Base-by-base conservation (phyloP, 1,140 invertebrate species). In the Sweltsa coloradensis region DNA sequence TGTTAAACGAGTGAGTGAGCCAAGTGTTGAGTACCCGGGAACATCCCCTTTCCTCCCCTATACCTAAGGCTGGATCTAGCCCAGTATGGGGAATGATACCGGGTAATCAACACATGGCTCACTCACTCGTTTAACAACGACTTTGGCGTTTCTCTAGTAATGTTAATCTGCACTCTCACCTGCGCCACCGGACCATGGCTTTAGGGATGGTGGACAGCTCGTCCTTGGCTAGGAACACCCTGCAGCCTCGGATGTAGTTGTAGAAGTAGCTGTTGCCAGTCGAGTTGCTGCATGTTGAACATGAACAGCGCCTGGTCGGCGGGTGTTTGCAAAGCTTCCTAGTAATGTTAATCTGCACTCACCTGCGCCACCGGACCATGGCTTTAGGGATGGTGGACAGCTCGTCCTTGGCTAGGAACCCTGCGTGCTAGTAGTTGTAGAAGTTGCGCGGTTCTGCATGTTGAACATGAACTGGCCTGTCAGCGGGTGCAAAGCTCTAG, bases 181-280 rank as follows among this genome's bases (percentile, higher is more conserved):
- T 75, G 55, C 62, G 74, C 67, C 69, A 73, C 60, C 67, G 73
- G 4, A 60, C 67, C 48, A 65, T 66, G 19, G 79, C 79, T 18
- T 66, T 61, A 25, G 76, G 67, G 27, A 86, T 55, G 1, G 76
- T 83, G 13, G 70, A 72, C 14, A 80, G 57, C 47, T 75, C 72
- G 55, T 89, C 85, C 52, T 85, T 81, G 34, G 88, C 66, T 23
- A 89, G 57, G 58, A 81, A 85, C 23, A 76, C 60, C 34, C 83
- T 63, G 14, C 79, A 65, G 7, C 81, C 83, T 50, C 65, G 63
- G 2, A 81, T 65, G 56, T 87, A 85, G 43, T 70, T 63, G 18
- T 72, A 59, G 37, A 83, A 73, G 59, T 80, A 86, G 19, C 70
- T 58, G 2, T 69, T n/a, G 54, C 84, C 85, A 89, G 53, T 83